Evolutionary conservation across 2,113 vertebrate genomes (phyloP).

Genomic region (Nannospalax galili): DNA sequence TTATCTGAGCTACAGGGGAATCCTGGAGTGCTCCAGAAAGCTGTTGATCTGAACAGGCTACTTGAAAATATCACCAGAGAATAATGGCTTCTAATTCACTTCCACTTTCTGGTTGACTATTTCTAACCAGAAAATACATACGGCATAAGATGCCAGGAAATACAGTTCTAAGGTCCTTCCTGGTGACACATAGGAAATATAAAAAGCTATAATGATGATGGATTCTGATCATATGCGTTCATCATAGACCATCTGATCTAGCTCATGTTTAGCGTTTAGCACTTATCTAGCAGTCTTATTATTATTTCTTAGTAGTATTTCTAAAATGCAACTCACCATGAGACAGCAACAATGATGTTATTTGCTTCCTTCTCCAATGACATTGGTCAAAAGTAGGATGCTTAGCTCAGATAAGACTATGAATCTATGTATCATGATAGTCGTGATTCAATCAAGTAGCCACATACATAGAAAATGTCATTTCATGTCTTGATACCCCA

Average conservation of each 20-base stretch:
- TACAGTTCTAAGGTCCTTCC: neutral
- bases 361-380: neutral
- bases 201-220: neutral
- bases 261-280: neutral
- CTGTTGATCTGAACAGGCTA: neutral
- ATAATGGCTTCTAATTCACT: neutral
- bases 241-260: neutral
- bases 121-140: neutral
- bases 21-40: neutral
- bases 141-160: neutral
- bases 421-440: neutral
- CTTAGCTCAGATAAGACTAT: neutral
- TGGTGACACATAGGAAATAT: neutral
- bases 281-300: neutral
- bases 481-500: neutral
- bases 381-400: neutral
- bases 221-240: neutral
- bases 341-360: neutral
- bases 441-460: neutral
- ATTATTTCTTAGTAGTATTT: slow-evolving; percentile 3
- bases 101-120: neutral
- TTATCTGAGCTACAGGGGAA: neutral
- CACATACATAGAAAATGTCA: neutral
- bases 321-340: neutral
- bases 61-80: neutral